Conservation (phyloP, 2,113 vertebrate genomes). For the Cynopterus brachyotis region DNA sequence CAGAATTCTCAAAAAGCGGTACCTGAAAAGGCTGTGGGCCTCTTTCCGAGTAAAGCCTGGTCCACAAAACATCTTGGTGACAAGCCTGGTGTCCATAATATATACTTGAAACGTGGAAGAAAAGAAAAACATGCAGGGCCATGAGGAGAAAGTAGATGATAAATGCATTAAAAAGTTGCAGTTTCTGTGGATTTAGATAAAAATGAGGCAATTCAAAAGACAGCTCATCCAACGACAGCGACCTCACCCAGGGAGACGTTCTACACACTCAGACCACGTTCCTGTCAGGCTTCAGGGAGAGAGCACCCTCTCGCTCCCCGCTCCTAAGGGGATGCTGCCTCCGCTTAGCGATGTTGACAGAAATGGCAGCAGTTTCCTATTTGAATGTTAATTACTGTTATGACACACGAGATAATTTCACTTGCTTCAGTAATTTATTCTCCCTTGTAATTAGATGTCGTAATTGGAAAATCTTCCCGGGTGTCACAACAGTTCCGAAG, state of each 20-base stretch:
- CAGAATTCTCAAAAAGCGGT: neutral
- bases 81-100: neutral
- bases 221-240: neutral
- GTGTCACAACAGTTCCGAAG: slow-evolving; percentile 72
- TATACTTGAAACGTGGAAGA: neutral
- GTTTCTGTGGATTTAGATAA: neutral
- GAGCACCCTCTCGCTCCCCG: neutral
- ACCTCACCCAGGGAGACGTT: neutral
- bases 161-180: neutral
- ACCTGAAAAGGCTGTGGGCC: neutral
- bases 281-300: neutral
- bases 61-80: neutral
- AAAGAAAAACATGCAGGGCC: neutral
- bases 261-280: neutral
- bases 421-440: slow-evolving; percentile 77
- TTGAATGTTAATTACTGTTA: slow-evolving; percentile 80
- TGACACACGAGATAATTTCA: slow-evolving; percentile 76
- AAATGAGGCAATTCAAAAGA: neutral
- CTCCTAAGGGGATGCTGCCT: slow-evolving; percentile 2
- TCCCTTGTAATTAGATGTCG: slow-evolving; percentile 74
- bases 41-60: neutral
- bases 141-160: neutral
- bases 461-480: slow-evolving; percentile 77
- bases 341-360: slow-evolving; percentile 65
- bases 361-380: slow-evolving; percentile 66